Conservation (phyloP, 2,797 vertebrate species). For the Tadarida brasiliensis region DNA sequence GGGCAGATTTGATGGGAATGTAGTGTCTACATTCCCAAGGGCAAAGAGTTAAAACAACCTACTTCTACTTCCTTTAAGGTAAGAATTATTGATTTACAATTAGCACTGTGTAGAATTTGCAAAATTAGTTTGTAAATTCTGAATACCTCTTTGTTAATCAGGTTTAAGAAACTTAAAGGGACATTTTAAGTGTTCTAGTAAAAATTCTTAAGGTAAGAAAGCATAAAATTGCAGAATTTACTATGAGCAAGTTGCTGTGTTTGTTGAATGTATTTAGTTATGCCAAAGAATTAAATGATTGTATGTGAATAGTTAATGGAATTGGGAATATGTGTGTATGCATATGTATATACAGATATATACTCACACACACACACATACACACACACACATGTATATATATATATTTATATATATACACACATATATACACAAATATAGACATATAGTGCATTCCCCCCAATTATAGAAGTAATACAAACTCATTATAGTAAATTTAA, state of each 20-base stretch:
- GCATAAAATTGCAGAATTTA: not conserved
- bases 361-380: not conserved
- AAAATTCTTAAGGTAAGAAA: not conserved
- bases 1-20: not conserved
- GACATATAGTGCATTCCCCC: not conserved
- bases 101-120: not conserved
- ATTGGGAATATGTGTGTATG: not conserved
- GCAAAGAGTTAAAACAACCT: not conserved
- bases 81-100: conserved; percentile 28
- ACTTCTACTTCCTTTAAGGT: not conserved
- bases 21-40: not conserved
- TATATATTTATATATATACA: not conserved
- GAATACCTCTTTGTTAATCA: conserved; percentile 19
- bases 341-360: not conserved
- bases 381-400: too few species aligned
- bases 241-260: not conserved
- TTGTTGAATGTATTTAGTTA: not conserved
- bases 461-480: not conserved
- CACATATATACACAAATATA: not conserved
- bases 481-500: not conserved
- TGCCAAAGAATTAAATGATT: not conserved
- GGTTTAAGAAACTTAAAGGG: not conserved
- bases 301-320: not conserved
- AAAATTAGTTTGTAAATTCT: conserved; percentile 20
- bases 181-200: not conserved